These are phyloP conservation scores for Magallana angulata DNA, from an alignment of 1,140 invertebrate genomes.

Conservation along the genomic window DNA sequence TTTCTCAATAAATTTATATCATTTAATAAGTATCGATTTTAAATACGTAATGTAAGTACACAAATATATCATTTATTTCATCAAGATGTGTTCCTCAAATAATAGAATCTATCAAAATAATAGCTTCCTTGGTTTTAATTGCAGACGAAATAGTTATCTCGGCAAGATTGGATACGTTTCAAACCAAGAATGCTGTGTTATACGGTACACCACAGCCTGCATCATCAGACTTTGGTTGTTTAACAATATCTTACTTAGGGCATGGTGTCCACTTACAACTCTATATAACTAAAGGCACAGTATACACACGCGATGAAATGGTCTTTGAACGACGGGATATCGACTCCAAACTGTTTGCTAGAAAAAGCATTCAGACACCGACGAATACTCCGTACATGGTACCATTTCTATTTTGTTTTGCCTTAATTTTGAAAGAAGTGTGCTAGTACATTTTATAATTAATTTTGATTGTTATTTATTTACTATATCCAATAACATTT, in stretches of 20 bases:
- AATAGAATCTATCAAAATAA: background rate
- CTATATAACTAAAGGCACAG: background rate
- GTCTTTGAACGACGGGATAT: background rate
- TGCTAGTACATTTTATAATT: background rate
- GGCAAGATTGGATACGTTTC: background rate
- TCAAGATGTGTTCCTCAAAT: background rate
- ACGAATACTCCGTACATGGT: background rate
- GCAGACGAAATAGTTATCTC: background rate
- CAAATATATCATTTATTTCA: background rate
- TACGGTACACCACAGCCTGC: background rate
- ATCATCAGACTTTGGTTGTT: background rate
- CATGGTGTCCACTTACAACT: background rate
- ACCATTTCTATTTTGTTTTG: background rate
- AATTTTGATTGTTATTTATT: background rate
- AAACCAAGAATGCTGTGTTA: background rate
- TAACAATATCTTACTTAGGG: slow-evolving; percentile 12
- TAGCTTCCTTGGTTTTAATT: background rate
- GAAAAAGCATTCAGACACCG: background rate
- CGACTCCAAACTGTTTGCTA: background rate
- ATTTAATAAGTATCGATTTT: background rate
- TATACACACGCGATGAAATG: background rate
- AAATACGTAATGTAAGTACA: background rate
- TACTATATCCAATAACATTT: background rate
- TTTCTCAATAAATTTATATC: too few species aligned
- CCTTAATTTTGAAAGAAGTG: background rate